phyloP scores from a whole-genome alignment of 1,140 invertebrate genomes.

The Cydia strobilella region DNA sequence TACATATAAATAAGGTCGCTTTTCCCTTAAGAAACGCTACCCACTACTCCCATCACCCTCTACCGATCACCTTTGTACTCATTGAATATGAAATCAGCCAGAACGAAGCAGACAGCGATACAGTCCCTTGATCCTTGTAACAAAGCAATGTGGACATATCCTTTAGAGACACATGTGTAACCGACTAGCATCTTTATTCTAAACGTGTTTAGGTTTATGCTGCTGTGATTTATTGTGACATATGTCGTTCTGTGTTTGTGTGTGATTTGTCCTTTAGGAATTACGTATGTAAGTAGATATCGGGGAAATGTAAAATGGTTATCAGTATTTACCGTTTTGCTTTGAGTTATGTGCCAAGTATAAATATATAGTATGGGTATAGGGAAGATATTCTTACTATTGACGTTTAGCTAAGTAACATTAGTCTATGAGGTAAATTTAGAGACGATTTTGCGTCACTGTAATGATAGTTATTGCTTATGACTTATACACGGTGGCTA shows the following conservation, averaged over 20 bases:
- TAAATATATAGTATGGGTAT: no score
- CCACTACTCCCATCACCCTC: background rate
- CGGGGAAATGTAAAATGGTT: background rate
- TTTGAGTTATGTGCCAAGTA: no score
- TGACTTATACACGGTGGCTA: no score
- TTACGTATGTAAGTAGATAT: conserved; percentile 4
- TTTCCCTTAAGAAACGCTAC: background rate
- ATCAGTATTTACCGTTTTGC: no score
- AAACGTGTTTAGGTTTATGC: background rate
- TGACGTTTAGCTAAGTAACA: no score
- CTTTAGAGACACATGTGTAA: background rate
- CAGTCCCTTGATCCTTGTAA: conserved; percentile 23
- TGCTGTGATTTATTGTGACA: background rate
- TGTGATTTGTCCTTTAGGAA: background rate
- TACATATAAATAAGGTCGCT: background rate
- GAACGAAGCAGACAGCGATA: conserved; percentile 13
- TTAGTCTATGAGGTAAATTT: no score
- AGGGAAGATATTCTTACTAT: no score
- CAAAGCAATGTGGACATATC: conserved; percentile 7
- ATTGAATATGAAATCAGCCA: conserved; percentile 32
- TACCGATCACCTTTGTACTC: conserved; percentile 6
- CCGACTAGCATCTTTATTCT: background rate
- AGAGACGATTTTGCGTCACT: no score
- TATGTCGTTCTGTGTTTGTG: background rate
- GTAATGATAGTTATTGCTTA: no score